These are phyloP conservation scores for Cryptophagus acutangulus DNA, from an alignment of 2,888 invertebrate species.

Conservation along the genomic window DNA sequence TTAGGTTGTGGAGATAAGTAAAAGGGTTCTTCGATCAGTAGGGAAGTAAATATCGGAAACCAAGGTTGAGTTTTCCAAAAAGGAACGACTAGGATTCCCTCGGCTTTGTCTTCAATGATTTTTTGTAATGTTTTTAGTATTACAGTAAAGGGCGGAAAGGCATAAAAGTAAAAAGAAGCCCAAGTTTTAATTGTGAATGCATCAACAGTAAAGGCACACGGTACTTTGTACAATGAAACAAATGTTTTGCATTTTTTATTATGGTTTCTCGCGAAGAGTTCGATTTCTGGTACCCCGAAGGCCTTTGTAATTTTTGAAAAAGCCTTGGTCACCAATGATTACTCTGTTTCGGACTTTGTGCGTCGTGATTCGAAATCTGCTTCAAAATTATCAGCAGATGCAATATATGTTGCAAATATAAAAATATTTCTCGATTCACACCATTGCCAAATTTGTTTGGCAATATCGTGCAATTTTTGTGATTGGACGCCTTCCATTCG, in stretches of 20 bases:
- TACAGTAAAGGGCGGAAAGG: no score
- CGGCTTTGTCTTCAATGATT: no score
- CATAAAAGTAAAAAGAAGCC: no score
- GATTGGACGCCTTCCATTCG: conserved; percentile 23
- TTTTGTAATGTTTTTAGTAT: no score
- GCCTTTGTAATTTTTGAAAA: conserved; percentile 1
- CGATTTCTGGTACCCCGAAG: conserved; percentile 7
- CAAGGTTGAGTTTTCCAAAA: conserved; percentile 28
- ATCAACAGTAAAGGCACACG: conserved; percentile 26
- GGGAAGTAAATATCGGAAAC: no score
- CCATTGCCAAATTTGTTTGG: conserved; percentile 26
- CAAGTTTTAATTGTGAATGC: conserved; percentile 29
- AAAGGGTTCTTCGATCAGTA: conserved; percentile 22
- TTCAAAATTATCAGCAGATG: conserved; percentile 10
- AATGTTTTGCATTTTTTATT: conserved; percentile 28
- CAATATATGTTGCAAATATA: conserved; percentile 28
- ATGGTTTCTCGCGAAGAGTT: conserved; percentile 7
- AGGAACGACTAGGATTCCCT: conserved; percentile 30
- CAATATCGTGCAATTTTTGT: conserved; percentile 17
- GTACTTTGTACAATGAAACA: conserved; percentile 30
- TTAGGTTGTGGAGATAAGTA: no score
- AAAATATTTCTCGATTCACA: conserved; percentile 19
- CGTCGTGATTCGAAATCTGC: conserved; percentile 4
- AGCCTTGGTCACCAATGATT: background rate
- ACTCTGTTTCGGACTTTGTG: conserved; percentile 2